Conservation (phyloP, 2,888 invertebrate genomes). For the Adela reaumurella region DNA sequence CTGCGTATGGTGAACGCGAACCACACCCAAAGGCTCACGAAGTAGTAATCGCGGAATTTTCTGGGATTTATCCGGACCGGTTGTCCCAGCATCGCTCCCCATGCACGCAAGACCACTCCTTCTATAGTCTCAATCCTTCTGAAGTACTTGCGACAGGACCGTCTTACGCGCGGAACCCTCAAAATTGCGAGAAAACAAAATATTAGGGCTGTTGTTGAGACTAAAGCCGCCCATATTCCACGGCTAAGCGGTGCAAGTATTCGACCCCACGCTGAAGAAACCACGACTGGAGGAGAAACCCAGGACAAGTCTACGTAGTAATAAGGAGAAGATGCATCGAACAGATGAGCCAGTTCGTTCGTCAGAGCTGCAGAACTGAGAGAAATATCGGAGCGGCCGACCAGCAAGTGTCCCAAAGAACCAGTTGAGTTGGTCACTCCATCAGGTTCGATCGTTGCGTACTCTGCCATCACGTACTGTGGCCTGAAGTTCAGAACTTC, state of each 20-base stretch:
- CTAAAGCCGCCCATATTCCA: conserved; percentile 29
- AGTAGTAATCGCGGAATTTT: conserved; percentile 34
- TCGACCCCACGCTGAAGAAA: conserved; percentile 29
- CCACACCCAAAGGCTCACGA: conserved; percentile 34
- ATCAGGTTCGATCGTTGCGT: conserved; percentile 30
- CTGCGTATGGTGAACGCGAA: conserved; percentile 35
- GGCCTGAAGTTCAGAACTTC: conserved; percentile 34
- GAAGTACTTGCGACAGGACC: conserved; percentile 24
- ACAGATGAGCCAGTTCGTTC: conserved; percentile 23
- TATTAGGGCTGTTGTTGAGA: conserved; percentile 24
- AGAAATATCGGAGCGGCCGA: conserved; percentile 29
- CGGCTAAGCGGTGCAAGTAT: conserved; percentile 31
- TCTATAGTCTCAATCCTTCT: conserved; percentile 23
- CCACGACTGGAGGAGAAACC: conserved; percentile 28
- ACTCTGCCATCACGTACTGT: conserved; percentile 26
- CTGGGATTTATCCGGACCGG: conserved; percentile 26
- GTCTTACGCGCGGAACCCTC: conserved; percentile 21
- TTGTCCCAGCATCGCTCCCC: conserved; percentile 34
- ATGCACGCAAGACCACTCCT: conserved; percentile 25
- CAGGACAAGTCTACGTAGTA: conserved; percentile 31
- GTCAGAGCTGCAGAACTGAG: conserved; percentile 30
- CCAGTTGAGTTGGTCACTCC: conserved; percentile 32
- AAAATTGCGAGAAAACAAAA: conserved; percentile 25
- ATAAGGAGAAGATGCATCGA: conserved; percentile 32
- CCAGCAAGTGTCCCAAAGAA: conserved; percentile 30